phyloP scores from a whole-genome alignment of 2,113 vertebrate species.

The Odontesthes bonariensis region DNA sequence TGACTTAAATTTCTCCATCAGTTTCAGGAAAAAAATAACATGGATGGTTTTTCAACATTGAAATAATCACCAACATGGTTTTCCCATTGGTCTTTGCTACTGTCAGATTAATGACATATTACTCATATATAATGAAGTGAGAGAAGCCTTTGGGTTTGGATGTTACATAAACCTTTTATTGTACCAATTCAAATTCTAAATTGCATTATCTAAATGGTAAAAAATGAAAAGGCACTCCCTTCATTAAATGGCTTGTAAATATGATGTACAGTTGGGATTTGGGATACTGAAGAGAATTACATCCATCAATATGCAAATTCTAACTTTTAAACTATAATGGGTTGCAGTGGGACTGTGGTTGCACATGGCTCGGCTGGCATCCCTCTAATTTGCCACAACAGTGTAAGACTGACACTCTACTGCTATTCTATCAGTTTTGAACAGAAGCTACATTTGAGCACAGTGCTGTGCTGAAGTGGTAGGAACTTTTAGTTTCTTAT shows the following conservation, averaged over 20 bases:
- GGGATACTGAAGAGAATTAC: not conserved
- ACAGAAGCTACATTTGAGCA: not conserved
- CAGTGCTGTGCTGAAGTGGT: not conserved
- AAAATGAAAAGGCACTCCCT: not conserved
- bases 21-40: not conserved
- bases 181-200: not conserved
- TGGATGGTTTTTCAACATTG: conserved; percentile 1
- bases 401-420: not conserved
- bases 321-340: conserved; percentile 1
- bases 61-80: not conserved
- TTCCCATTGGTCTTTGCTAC: not conserved
- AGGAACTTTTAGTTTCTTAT: conserved; percentile 11
- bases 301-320: not conserved
- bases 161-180: not conserved
- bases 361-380: not conserved
- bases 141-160: not conserved
- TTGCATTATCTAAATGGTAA: not conserved
- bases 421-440: not conserved
- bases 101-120: conserved; percentile 1
- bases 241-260: not conserved
- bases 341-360: not conserved
- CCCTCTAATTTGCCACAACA: not conserved
- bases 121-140: not conserved
- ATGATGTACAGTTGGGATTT: too few relatives aligned
- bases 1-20: conserved; percentile 38